phyloP scores from a whole-genome alignment of 1,140 invertebrate species.

The Calosoma granatense region DNA sequence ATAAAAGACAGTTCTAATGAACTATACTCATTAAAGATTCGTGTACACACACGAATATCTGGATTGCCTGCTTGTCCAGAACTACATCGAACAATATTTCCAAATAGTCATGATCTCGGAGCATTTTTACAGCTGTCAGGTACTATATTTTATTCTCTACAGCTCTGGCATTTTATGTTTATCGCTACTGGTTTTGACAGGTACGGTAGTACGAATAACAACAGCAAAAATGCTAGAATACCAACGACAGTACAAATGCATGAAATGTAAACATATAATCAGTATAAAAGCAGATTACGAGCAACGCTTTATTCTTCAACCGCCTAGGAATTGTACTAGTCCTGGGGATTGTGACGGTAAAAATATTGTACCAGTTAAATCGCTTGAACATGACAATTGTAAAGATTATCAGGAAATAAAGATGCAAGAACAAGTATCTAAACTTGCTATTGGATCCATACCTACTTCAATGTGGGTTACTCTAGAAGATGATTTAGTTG shows the following conservation, averaged over 20 bases:
- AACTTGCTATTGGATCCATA: conserved; percentile 58
- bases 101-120: conserved; percentile 53
- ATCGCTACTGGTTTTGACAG: conserved; percentile 44
- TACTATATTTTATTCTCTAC: conserved; percentile 24
- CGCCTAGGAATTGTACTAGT: conserved; percentile 51
- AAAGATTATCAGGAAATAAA: conserved; percentile 89
- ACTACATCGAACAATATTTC: conserved; percentile 47
- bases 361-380: conserved; percentile 40
- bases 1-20: conserved; percentile 35
- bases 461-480: conserved; percentile 70
- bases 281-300: conserved; percentile 58
- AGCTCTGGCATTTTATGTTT: no score
- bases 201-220: conserved; percentile 67
- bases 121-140: conserved; percentile 53
- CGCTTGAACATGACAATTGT: conserved; percentile 52
- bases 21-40: conserved; percentile 45
- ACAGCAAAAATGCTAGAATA: conserved; percentile 67
- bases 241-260: conserved; percentile 61
- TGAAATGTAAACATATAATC: conserved; percentile 63
- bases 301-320: conserved; percentile 48
- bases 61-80: conserved; percentile 48
- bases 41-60: conserved; percentile 53
- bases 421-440: conserved; percentile 69
- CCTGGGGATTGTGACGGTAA: conserved; percentile 44
- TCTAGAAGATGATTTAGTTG: conserved; percentile 79